Base-by-base conservation (phyloP, 92 coral and sea anemone species). In the Meandrina meandrites region DNA sequence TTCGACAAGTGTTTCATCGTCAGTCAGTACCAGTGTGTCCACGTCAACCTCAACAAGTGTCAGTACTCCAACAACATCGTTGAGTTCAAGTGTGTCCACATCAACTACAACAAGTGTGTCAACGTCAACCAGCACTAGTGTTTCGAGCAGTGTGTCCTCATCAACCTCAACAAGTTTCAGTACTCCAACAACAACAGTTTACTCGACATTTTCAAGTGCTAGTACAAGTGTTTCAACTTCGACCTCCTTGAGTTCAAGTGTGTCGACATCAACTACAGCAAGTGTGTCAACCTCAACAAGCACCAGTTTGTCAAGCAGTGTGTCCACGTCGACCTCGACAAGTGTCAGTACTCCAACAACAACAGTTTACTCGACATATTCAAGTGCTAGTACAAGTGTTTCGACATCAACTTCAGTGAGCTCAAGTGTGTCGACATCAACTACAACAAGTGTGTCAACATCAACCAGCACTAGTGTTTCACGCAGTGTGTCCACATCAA, bases 41-140 rank as follows among this genome's bases (percentile, higher is more conserved):
- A 84, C 67, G 1, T 42, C 74, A 34, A 79, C 83, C 8, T 47
- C 83, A 4, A 50, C 83, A 70, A 70, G 75, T 70, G 45, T n/a
- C 8, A 70, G 75, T 22, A 34, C 75, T 11, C 76, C 82, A 31
- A 68, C 74, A 68, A 34, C 36, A 4, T 76, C 56, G 1, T 8
- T 64, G 6, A 56, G 62, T 56, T 85, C 62, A 4, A 81, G 77
- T 47, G 57, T 85, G 11, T 85, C 70, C 1, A 45, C 81, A 1
- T 80, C 82, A 15, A 32, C 82, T 18, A 15, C 51, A 1, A 31
- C 83, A 14, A 30, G 78, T 31, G 47, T 80, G 1, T 86, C 72
- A 14, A 47, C 85, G 1, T 80, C 83, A 34, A 58, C 70, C 17
- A 78, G 64, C 81, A 48, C 81, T 1, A 54, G 80, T 76, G 37